Base-by-base conservation (phyloP, 2,888 invertebrate species). In the Apodemia zela region DNA sequence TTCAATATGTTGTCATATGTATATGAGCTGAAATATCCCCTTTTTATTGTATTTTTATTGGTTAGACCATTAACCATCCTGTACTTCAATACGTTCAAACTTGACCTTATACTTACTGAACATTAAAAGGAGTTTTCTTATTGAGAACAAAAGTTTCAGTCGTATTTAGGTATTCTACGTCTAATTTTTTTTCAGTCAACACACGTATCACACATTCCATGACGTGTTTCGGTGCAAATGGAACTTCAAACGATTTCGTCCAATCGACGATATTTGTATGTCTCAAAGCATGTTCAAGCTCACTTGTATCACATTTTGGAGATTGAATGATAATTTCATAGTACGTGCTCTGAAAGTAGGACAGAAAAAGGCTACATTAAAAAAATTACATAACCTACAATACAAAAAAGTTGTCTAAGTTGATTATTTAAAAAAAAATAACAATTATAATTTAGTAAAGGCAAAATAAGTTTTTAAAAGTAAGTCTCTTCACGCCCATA, bases 251-350 rank as follows among this genome's bases (percentile, higher is more conserved):
- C 25, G 45, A 15, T 66, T 68, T 69, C 2, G 61, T 70, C 83
- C 84, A 85, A 63, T 85, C 74, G 60, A 86, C 78, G 0, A 79
- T 1, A 51, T 79, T 75, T 1, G 85, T 85, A 13, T 61, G 71
- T 7, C 51, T 72, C 8, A 87, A 69, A 2, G 83, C 82, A 8
- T 75, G 70, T 72, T 78, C 72, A 2, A 87, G 71, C 35, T 72
- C 71, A 11, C 67, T 65, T 0, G 79, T 78, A 60, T 84, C 72
- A n/a, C 78, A 71, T 13, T 57, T 76, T 0, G 79, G 76, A 45
- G 75, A 77, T 60, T 78, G 78, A 21, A 85, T 75, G 18, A 84
- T 69, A 0, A 85, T 60, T 74, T 85, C 84, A 60, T 79, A 75
- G 61, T 68, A 75, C n/a, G 61, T 64, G 45, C 68, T 66, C 84